A percentile compares a stretch with the other conserved stretches of the same genome.
Conservation (phyloP, 2,888 invertebrate genomes). For the Microchrysa polita region DNA sequence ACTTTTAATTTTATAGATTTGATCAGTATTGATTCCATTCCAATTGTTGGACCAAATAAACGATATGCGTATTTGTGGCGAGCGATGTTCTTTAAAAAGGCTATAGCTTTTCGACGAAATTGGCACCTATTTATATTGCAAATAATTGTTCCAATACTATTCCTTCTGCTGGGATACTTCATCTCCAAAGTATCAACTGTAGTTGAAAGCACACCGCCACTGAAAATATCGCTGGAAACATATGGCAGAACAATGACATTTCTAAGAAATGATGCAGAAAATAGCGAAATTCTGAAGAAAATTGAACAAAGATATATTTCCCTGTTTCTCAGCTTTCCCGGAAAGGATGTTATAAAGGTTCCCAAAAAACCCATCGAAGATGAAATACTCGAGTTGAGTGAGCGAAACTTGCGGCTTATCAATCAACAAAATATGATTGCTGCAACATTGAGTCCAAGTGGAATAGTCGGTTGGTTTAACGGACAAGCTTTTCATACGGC, state of each 20-base stretch:
- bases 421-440: slow-evolving; percentile 69
- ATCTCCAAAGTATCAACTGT: slow-evolving; percentile 57
- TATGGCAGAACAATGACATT: slow-evolving; percentile 61
- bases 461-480: slow-evolving; percentile 75
- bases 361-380: slow-evolving; percentile 29
- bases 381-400: slow-evolving; percentile 56
- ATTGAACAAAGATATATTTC: slow-evolving; percentile 53
- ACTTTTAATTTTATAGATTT: too few species aligned
- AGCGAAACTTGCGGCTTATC: slow-evolving; percentile 53
- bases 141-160: slow-evolving; percentile 74
- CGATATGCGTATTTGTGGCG: slow-evolving; percentile 66
- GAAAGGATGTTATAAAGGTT: not conserved
- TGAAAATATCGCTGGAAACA: slow-evolving; percentile 67
- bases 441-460: slow-evolving; percentile 64
- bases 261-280: slow-evolving; percentile 51
- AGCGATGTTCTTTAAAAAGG: slow-evolving; percentile 75
- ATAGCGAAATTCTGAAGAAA: not conserved
- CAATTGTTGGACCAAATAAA: slow-evolving; percentile 57
- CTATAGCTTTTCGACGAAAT: slow-evolving; percentile 72
- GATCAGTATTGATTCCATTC: too few species aligned
- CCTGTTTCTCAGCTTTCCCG: slow-evolving; percentile 39
- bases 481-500: slow-evolving; percentile 79
- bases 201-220: slow-evolving; percentile 63
- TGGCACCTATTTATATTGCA: slow-evolving; percentile 73
- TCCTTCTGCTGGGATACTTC: slow-evolving; percentile 60